Percentiles rank a stretch among this genome's conserved stretches.
Evolutionary conservation across 2,888 invertebrate species (phyloP).

Genomic region (Erpobdella octoculata): DNA sequence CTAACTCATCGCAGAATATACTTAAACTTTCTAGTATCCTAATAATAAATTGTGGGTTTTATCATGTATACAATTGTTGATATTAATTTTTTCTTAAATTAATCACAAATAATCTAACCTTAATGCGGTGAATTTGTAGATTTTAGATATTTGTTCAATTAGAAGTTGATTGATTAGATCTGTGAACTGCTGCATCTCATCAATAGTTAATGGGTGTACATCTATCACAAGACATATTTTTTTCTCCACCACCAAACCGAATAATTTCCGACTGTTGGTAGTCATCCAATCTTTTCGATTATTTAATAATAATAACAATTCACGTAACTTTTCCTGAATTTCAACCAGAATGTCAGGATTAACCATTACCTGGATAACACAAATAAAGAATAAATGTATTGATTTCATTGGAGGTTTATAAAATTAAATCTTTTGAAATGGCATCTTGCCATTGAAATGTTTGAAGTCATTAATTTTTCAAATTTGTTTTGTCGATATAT

Average conservation of each 20-base stretch:
- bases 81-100: too few relatives aligned
- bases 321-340: slow-evolving; percentile 38
- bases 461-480: too few relatives aligned
- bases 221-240: slow-evolving; percentile 48
- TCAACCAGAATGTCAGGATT: background rate
- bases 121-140: slow-evolving; percentile 50
- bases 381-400: background rate
- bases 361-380: background rate
- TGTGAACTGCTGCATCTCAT: too few relatives aligned
- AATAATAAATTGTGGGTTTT: too few relatives aligned
- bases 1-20: background rate
- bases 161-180: slow-evolving; percentile 45
- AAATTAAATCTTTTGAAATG: background rate
- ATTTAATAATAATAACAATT: slow-evolving; percentile 39
- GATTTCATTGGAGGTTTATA: background rate
- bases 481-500: too few relatives aligned
- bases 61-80: background rate
- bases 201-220: slow-evolving; percentile 36
- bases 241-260: slow-evolving; percentile 51
- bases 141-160: slow-evolving; percentile 47
- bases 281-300: slow-evolving; percentile 51
- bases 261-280: slow-evolving; percentile 49
- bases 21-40: too few relatives aligned
- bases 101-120: too few relatives aligned
- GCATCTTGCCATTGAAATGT: too few relatives aligned